A percentile compares a stretch with the other conserved stretches of the same genome.
Conservation (phyloP, 2,797 vertebrate species). For the Enteromius mattozi region DNA sequence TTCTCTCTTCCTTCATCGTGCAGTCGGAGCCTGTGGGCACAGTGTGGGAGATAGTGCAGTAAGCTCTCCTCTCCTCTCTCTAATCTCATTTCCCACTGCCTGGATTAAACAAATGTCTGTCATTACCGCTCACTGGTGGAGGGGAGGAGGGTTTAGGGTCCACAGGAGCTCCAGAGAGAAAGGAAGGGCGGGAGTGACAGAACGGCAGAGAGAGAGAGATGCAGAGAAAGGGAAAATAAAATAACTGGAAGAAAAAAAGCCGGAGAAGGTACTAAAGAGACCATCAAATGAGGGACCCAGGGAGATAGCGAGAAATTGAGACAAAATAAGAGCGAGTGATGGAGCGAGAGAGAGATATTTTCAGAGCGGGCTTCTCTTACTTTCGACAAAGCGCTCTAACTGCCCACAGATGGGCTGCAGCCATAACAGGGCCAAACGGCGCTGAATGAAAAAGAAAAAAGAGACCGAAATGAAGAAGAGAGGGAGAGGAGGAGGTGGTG, state of each 20-base stretch:
- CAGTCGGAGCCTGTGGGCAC: conserved; percentile 51
- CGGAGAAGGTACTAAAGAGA: conserved; percentile 37
- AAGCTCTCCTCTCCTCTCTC: conserved; percentile 56
- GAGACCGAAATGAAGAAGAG: neutral
- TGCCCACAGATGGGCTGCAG: conserved; percentile 22
- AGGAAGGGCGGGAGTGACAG: conserved; percentile 12
- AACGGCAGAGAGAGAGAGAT: conserved; percentile 14
- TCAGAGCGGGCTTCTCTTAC: conserved; percentile 9
- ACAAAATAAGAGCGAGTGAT: conserved; percentile 28
- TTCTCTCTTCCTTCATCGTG: conserved; percentile 44
- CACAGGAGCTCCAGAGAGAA: conserved; percentile 53
- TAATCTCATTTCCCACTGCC: conserved; percentile 70
- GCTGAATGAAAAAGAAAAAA: neutral
- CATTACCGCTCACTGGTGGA: conserved; percentile 70
- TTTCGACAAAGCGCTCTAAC: conserved; percentile 13
- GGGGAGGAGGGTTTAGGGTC: conserved; percentile 67
- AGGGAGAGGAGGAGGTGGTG: neutral
- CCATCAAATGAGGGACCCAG: conserved; percentile 35
- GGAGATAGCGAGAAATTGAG: conserved; percentile 34
- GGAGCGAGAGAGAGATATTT: conserved; percentile 13
- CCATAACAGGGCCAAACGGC: neutral
- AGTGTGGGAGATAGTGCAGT: conserved; percentile 54
- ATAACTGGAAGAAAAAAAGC: conserved; percentile 28
- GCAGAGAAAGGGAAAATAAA: conserved; percentile 3
- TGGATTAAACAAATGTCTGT: conserved; percentile 73